Base-by-base conservation (phyloP, 2,797 vertebrate genomes). In the Channallabes apus region DNA sequence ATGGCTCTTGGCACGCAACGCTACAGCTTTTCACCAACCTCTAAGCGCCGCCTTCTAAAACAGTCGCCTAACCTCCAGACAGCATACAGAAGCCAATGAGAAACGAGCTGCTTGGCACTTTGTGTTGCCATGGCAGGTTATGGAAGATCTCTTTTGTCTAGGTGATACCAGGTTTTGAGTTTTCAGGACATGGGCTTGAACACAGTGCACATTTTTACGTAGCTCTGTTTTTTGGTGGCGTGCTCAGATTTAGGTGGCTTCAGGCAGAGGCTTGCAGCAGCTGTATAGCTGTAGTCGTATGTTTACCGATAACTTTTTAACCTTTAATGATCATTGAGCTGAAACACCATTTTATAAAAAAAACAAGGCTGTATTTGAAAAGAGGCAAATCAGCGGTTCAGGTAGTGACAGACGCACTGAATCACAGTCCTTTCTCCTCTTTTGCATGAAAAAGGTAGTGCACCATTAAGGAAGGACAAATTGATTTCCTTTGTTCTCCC, bases 1-100 rank as follows among this genome's bases (percentile, higher is more conserved):
- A 92, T 91, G 90, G 91, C 94, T 89, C 90, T 80, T 95, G 93
- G 94, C 96, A 96, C 86, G 91, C 93, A 81, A 92, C 94, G 88
- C 93, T 91, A 35, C 51, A 92, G 90, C 92, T 85, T 32, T 24
- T 85, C 81, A 89, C 71, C 84, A 82, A 78, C 85, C 80, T 68
- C 72, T 58, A 82, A 84, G 82, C 84, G 56, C 75, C 27, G 73
- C 81, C 79, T 79, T 15, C 82, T 83, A 18, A 78, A 79, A 6
- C 32, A 27, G 68, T 83, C 32, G 41, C 67, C 75, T 54, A 68
- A 61, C 22, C n/a, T 65, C 9, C 61, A 27, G 64, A 67, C 58
- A 64, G 82, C 56, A 24, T n/a, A 27, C 68, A 18, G 58, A 46
- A 87, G 75, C 87, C 89, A 87, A 82, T 87, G 15, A 69, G 82